A percentile compares a stretch with the other conserved stretches of the same genome.
Evolutionary conservation across 1,140 invertebrate genomes (phyloP).

Genomic region (Micrasema minimum): DNA sequence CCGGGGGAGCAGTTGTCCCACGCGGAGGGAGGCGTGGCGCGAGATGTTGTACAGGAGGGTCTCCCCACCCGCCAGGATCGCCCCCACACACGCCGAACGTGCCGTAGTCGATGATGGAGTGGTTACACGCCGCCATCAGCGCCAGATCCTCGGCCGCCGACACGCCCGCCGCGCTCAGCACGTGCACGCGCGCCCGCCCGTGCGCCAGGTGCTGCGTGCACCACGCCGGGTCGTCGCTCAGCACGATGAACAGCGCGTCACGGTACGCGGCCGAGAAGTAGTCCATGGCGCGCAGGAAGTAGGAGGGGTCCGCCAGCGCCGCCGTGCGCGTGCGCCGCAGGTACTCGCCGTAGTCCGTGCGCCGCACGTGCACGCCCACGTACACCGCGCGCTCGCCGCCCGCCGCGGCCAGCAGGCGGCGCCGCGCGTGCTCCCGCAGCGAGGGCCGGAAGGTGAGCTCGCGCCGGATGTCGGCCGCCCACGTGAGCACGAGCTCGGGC

Average conservation of each 20-base stretch:
- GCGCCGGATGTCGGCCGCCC: slow-evolving; percentile 68
- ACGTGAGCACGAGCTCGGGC: slow-evolving; percentile 68
- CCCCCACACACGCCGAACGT: slow-evolving; percentile 78
- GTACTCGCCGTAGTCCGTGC: slow-evolving; percentile 72
- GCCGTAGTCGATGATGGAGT: slow-evolving; percentile 76
- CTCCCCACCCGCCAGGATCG: slow-evolving; percentile 72
- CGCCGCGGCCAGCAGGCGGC: slow-evolving; percentile 57
- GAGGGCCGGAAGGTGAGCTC: slow-evolving; percentile 69
- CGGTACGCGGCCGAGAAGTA: slow-evolving; percentile 68
- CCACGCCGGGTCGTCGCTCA: slow-evolving; percentile 73
- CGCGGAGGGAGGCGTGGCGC: slow-evolving; percentile 66
- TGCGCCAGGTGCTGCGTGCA: slow-evolving; percentile 66
- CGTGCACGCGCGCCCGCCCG: slow-evolving; percentile 64
- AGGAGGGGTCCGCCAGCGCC: slow-evolving; percentile 66
- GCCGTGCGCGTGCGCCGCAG: slow-evolving; percentile 66
- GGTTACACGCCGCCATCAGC: slow-evolving; percentile 73
- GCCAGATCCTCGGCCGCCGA: slow-evolving; percentile 72
- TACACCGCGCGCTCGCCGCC: slow-evolving; percentile 59
- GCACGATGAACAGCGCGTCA: slow-evolving; percentile 68
- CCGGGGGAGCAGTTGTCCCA: slow-evolving; percentile 68
- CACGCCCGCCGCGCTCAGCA: slow-evolving; percentile 61
- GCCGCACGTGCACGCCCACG: slow-evolving; percentile 70
- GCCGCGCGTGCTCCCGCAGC: slow-evolving; percentile 63
- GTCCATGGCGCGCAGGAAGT: slow-evolving; percentile 69
- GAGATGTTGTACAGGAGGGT: slow-evolving; percentile 70